Evolutionary conservation across 2,888 invertebrate genomes (phyloP), one percentile per base, ranked within the genome.

Genomic region (Micropterix aruncella): DNA sequence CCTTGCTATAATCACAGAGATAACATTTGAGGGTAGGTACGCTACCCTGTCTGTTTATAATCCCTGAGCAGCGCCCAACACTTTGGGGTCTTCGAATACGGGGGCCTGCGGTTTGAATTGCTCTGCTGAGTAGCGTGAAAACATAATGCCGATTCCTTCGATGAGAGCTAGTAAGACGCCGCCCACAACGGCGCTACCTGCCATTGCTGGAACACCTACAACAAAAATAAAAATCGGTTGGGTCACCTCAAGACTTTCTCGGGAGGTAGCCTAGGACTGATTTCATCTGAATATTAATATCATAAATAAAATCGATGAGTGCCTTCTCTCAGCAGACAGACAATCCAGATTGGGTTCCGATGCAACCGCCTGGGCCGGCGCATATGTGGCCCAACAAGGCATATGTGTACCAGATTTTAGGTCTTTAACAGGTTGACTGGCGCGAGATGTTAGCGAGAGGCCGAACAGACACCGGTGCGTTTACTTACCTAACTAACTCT

Each of bases 121-220:
- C 58, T 94, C 93, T 1, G 95, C 92, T 19, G 88, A 83, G 57
- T 92, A 75, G 57, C 93, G 75, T 9, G 92, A 95, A 60, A 96
- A 86, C 60, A 95, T 70, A 54, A 99, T 94, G 51, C 95, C 93
- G 49, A 96, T 84, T 49, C 97, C 99, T 77, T 99, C 97, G 53
- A 99, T 99, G 51, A 97, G 74, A 2, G 95, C 96, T 48, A 99
- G 71, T 15, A 99, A 75, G 46, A 96, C 85, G 45, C 96, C 97
- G 44, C 96, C 94, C 41, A 99, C 88, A 39, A 96, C 71, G 12
- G 96, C 99, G 69, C 96, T 96, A 37, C 93, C 96, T 43, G 91
- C 84, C 89, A 90, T 90, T 0, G 89, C 87, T 46, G 84, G 83
- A 36, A 87, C 65, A 61, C 78, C 77, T 77, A 55, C 12, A 62